Conservation (phyloP, 1,140 invertebrate genomes). For the Ridgeia piscesae region DNA sequence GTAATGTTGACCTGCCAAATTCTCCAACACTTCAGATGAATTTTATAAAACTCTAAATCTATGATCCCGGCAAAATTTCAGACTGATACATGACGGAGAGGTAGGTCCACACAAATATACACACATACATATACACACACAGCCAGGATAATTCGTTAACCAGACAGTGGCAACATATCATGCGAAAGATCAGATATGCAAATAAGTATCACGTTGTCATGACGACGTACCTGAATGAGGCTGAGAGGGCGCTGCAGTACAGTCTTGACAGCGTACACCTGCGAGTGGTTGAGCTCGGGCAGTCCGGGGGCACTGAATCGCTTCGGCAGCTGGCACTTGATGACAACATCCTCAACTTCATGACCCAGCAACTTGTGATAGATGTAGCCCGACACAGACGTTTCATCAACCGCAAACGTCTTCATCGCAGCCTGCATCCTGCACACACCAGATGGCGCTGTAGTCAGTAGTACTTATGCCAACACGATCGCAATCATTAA, state of each 20-base stretch:
- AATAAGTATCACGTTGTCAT: too few relatives aligned
- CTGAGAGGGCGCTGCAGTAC: conserved; percentile 95
- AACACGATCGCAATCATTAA: too few relatives aligned
- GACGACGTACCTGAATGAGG: conserved; percentile 80
- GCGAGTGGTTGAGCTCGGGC: conserved; percentile 95
- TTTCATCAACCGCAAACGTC: conserved; percentile 95
- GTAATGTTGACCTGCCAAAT: too few relatives aligned
- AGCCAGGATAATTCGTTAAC: too few relatives aligned
- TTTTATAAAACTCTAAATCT: too few relatives aligned
- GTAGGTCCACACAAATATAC: too few relatives aligned
- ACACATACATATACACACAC: too few relatives aligned
- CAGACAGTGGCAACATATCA: neutral
- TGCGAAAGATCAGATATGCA: neutral
- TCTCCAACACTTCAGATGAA: too few relatives aligned
- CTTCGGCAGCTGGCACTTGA: conserved; percentile 83
- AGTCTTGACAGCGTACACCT: conserved; percentile 98
- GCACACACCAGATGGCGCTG: conserved; percentile 33
- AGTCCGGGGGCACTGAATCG: conserved; percentile 95
- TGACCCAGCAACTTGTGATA: conserved; percentile 96
- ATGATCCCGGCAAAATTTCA: too few relatives aligned
- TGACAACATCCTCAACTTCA: conserved; percentile 91
- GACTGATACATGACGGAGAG: too few relatives aligned
- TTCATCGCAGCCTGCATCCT: conserved; percentile 94
- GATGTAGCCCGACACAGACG: conserved; percentile 95
- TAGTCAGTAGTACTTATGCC: too few relatives aligned